Conservation (phyloP, 2,888 invertebrate species). For the Parelbella ahira region DNA sequence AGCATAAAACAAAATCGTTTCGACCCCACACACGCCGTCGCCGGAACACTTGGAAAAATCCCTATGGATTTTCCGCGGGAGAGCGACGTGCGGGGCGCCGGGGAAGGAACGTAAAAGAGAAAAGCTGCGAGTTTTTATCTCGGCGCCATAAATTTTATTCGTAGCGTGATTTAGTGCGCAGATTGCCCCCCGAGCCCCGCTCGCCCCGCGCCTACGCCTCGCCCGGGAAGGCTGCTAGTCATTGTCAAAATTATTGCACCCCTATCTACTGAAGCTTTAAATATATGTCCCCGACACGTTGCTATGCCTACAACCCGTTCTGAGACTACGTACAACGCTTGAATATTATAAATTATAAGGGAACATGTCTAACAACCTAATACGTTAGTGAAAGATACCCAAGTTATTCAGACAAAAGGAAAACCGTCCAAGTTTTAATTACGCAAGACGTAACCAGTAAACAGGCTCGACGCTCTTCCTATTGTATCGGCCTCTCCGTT, state of each 20-base stretch:
- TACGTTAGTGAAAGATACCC: conserved; percentile 25
- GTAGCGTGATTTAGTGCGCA: conserved; percentile 82
- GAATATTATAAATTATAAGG: conserved; percentile 48
- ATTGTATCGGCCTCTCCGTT: conserved; percentile 44
- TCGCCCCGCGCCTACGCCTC: conserved; percentile 74
- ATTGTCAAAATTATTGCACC: conserved; percentile 82
- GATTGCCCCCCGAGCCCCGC: conserved; percentile 75
- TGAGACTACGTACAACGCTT: conserved; percentile 39
- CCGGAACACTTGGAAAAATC: conserved; percentile 79
- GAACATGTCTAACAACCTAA: conserved; percentile 29
- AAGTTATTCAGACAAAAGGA: conserved; percentile 27
- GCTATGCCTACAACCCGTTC: conserved; percentile 71
- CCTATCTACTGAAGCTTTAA: conserved; percentile 80
- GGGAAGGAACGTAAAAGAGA: conserved; percentile 81
- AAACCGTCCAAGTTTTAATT: conserved; percentile 32
- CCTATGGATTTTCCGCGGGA: conserved; percentile 78
- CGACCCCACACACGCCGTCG: conserved; percentile 78
- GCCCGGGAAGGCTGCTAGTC: conserved; percentile 79
- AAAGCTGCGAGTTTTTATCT: conserved; percentile 83
- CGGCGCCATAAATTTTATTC: conserved; percentile 82
- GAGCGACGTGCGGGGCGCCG: conserved; percentile 54
- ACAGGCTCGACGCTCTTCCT: conserved; percentile 36
- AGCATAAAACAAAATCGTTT: conserved; percentile 80
- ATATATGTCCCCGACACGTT: conserved; percentile 78
- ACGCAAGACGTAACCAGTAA: conserved; percentile 31